Percentiles rank a stretch among this genome's conserved stretches.
phyloP scores from a whole-genome alignment of 1,140 invertebrate genomes.

The Drosophila auraria region DNA sequence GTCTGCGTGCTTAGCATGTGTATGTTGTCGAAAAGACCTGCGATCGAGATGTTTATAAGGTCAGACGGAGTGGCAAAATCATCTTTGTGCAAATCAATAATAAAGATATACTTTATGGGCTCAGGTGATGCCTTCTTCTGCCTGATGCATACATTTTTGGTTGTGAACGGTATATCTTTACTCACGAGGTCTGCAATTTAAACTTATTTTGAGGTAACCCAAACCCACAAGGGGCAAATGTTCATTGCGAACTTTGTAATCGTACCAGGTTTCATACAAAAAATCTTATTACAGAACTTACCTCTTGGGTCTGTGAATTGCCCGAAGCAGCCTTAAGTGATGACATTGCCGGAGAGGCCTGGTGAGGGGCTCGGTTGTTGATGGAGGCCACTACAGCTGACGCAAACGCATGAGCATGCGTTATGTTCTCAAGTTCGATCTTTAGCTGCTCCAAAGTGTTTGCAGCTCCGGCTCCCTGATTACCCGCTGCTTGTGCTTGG shows the following conservation, averaged over 20 bases:
- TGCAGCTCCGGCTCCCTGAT: slow-evolving; percentile 81
- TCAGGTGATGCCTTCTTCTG: too few species aligned
- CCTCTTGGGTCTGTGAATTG: slow-evolving; percentile 59
- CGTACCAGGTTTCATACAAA: neutral
- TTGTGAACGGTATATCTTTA: too few species aligned
- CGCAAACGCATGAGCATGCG: slow-evolving; percentile 85
- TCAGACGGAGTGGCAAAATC: too few species aligned
- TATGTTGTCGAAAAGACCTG: too few species aligned
- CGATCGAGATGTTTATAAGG: too few species aligned
- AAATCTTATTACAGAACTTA: slow-evolving; percentile 15
- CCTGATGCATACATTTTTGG: too few species aligned
- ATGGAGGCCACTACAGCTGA: slow-evolving; percentile 78
- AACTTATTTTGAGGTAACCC: neutral
- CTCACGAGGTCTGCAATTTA: neutral
- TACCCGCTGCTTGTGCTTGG: slow-evolving; percentile 34
- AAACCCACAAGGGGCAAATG: neutral
- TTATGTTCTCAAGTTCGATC: slow-evolving; percentile 87
- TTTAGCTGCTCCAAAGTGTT: slow-evolving; percentile 86
- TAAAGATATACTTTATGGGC: too few species aligned
- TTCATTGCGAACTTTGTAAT: neutral
- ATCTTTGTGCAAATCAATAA: too few species aligned
- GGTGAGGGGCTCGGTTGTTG: slow-evolving; percentile 54
- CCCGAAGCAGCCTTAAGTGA: slow-evolving; percentile 57
- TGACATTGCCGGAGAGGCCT: slow-evolving; percentile 64
- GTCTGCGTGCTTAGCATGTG: too few species aligned